phyloP scores from a whole-genome alignment of 1,140 invertebrate species.

The Panulirus ornatus region DNA sequence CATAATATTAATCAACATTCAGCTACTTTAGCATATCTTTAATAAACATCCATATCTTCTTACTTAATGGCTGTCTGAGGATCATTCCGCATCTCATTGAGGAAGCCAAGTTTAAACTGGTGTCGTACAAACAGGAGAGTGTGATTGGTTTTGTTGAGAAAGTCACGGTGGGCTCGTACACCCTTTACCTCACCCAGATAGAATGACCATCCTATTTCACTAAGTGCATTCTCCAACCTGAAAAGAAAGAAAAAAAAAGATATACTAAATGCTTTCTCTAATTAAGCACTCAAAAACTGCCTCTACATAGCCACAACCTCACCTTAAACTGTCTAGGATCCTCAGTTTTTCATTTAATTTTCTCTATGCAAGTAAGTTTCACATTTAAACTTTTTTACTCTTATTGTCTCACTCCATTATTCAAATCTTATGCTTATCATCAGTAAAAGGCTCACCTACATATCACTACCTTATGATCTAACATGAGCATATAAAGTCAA shows the following conservation, averaged over 20 bases:
- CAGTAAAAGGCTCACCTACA: too few relatives aligned
- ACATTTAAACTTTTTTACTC: too few relatives aligned
- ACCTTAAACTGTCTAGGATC: too few relatives aligned
- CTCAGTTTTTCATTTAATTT: too few relatives aligned
- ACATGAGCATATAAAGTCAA: neutral
- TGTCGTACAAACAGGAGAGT: slow-evolving; percentile 95
- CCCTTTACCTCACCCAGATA: slow-evolving; percentile 91
- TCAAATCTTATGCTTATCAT: too few relatives aligned
- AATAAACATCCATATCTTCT: slow-evolving; percentile 73
- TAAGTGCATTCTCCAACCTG: slow-evolving; percentile 91
- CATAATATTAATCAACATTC: neutral
- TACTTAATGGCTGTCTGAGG: slow-evolving; percentile 92
- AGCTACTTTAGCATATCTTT: neutral
- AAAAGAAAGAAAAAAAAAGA: neutral
- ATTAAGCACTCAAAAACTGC: too few relatives aligned
- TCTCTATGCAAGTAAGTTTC: too few relatives aligned
- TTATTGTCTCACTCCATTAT: too few relatives aligned
- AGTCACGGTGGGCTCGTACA: slow-evolving; percentile 92
- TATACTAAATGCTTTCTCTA: neutral
- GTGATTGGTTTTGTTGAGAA: slow-evolving; percentile 94
- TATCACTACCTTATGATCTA: neutral
- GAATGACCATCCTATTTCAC: slow-evolving; percentile 94
- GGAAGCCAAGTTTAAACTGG: slow-evolving; percentile 98
- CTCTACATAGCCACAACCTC: too few relatives aligned
- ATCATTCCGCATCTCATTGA: slow-evolving; percentile 96